Evolutionary conservation across 2,797 vertebrate genomes (phyloP).

Genomic region (Denticeps clupeoides): DNA sequence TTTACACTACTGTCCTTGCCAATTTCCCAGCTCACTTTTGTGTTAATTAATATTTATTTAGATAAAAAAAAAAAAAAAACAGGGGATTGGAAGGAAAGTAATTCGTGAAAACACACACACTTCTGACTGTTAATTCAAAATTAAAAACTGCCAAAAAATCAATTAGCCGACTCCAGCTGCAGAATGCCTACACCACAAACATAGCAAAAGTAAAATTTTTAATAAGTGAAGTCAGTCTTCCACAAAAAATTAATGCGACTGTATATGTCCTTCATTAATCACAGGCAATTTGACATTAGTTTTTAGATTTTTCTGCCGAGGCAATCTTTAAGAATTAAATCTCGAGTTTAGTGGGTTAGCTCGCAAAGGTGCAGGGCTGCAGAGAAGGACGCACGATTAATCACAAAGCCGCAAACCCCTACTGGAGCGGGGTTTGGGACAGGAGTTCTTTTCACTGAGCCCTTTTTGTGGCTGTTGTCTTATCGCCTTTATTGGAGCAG

Average conservation of each 20-base stretch:
- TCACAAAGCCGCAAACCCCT: conserved; percentile 34
- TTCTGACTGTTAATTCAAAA: no score
- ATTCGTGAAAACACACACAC: no score
- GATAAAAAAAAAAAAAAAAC: no score
- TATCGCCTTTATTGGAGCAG: conserved; percentile 41
- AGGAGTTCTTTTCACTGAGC: conserved; percentile 39
- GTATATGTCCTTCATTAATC: conserved; percentile 27
- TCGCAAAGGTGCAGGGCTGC: no score
- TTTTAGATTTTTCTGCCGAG: conserved; percentile 10
- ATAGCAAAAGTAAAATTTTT: conserved; percentile 58
- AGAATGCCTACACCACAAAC: conserved; percentile 6
- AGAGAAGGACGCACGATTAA: conserved; percentile 39
- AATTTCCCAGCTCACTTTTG: no score
- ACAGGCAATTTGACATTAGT: conserved; percentile 22
- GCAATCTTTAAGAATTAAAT: conserved; percentile 19
- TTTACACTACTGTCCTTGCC: no score
- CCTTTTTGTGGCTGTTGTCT: conserved; percentile 28
- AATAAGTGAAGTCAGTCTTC: conserved; percentile 64
- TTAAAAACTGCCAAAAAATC: no score
- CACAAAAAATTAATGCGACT: conserved; percentile 64
- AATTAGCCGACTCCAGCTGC: no score
- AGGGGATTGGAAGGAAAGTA: no score
- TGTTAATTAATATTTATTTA: no score
- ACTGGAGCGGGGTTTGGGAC: no score
- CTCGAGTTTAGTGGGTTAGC: no score